A percentile compares a stretch with the other conserved stretches of the same genome.
phyloP scores from a whole-genome alignment of 2,888 invertebrate species.

The Dasypolia templi region DNA sequence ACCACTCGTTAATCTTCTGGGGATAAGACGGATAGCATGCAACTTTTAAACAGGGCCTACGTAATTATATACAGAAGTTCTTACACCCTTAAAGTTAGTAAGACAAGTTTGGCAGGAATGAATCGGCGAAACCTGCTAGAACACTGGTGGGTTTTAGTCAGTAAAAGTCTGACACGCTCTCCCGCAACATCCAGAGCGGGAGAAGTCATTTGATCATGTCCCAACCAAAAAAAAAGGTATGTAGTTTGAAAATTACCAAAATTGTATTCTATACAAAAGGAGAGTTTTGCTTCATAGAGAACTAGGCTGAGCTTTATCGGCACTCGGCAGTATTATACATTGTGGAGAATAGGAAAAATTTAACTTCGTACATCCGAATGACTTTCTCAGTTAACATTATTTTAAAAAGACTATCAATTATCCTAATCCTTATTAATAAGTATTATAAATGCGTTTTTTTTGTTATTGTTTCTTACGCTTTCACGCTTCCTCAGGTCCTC shows the following conservation, averaged over 20 bases:
- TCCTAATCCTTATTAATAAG: no score
- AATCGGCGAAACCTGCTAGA: slow-evolving; percentile 37
- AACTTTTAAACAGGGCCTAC: slow-evolving; percentile 59
- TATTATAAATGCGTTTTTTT: no score
- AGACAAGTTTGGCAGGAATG: slow-evolving; percentile 56
- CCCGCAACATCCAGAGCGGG: no score
- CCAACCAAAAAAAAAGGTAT: no score
- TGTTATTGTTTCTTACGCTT: no score
- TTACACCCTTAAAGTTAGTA: slow-evolving; percentile 56
- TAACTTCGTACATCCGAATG: no score
- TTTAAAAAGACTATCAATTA: no score
- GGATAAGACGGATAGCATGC: slow-evolving; percentile 45
- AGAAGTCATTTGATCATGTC: no score
- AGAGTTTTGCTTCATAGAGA: slow-evolving; percentile 14
- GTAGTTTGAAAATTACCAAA: slow-evolving; percentile 56
- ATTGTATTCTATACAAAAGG: slow-evolving; percentile 54
- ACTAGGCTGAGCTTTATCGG: neutral
- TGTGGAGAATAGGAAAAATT: neutral
- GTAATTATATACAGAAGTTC: slow-evolving; percentile 66
- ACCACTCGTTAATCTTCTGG: slow-evolving; percentile 59
- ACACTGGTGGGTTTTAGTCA: no score
- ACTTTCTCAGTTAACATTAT: no score
- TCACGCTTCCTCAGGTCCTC: no score
- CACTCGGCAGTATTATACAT: neutral
- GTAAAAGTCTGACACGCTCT: no score